Base-by-base conservation (phyloP, 2,888 invertebrate genomes). In the Tetranychus truncatus region DNA sequence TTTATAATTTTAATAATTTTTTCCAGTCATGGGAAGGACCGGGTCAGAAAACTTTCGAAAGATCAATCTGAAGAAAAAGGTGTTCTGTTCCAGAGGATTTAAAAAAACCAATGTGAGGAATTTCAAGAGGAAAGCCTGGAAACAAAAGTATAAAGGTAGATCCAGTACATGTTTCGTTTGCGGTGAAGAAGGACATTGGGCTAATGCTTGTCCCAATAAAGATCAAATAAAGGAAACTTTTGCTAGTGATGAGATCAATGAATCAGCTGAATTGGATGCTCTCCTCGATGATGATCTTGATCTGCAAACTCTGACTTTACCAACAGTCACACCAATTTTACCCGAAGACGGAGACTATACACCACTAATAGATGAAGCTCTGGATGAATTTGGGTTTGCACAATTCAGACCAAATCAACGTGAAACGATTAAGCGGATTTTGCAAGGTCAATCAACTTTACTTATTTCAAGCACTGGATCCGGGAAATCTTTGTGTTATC, bases 391-490 rank as follows among this genome's bases (percentile, higher is more conserved):
- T 21, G 72, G 72, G 24, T 72, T 44, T 6, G 24, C 6, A 1
- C n/a, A n/a, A 21, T 72, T 72, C 5, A 24, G 72, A 4, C n/a
- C 9, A 11, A 24, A 72, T 24, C 72, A 72, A 45, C 34, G 45
- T n/a, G 9, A 72, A 72, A 44, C 44, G 15, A 44, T 72, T 44
- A 11, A 44, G n/a, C 4, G 72, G 3, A 72, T 72, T 44, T 44
- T 72, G 4, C n/a, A 6, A 15, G 72, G 72, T 44, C n/a, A 72
- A 24, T 72, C 72, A 6, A 34, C 34, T 24, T 44, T 72, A 11
- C 11, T 72, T 1, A 72, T 72, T 11, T 72, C 72, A n/a, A 99
- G 99, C 1, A 99, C 99, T 6, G 85, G 84, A 15, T 82, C 84
- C 46, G 85, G 85, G 7, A 85, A 85, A 79, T 84, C 84, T 71